Base-by-base conservation (phyloP, 2,888 invertebrate species). In the Amphipyra tragopoginis region DNA sequence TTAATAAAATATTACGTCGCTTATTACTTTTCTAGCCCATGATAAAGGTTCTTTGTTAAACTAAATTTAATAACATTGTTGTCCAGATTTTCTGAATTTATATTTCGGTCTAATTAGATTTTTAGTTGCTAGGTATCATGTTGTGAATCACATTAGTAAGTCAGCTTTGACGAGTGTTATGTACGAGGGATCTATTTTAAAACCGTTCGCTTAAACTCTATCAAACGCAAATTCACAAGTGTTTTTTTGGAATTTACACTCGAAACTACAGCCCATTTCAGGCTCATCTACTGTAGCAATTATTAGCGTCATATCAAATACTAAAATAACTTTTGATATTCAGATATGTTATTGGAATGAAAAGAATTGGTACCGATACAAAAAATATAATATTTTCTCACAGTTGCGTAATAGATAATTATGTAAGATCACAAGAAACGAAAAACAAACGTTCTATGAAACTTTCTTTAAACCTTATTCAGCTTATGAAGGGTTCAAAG, bases 11-110 rank as follows among this genome's bases (percentile, higher is more conserved):
- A 52, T 52, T 15, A 29, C 29, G 53, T 36, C 29, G 40, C 43
- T 54, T 51, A 72, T 53, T 60, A 53, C 47, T 50, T 66, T 49
- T 44, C 14, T 60, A 39, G 40, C 52, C 33, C 49, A 26, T 15
- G 15, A 40, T 56, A 42, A 56, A 55, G 36, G 39, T 21, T 53
- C 33, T 50, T 53, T 47, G 44, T 56, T 11, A 11, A 38, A 5
- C n/a, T 50, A 42, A 53, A 56, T 61, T n/a, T 5, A 50, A 50
- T 54, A 29, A 56, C 40, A 42, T 59, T 54, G 9, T 9, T 33
- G 21, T 21, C 7, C 11, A 42, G 39, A 42, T 48, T 42, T 39
- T 26, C n/a, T 8, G 9, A 49, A 48, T 10, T 15, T 42, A 6
- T 2, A 52, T 47, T 47, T 47, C 2, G n/a, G 14, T 3, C 8